Evolutionary conservation across 1,140 invertebrate genomes (phyloP).

Genomic region (Berghia stephanieae): DNA sequence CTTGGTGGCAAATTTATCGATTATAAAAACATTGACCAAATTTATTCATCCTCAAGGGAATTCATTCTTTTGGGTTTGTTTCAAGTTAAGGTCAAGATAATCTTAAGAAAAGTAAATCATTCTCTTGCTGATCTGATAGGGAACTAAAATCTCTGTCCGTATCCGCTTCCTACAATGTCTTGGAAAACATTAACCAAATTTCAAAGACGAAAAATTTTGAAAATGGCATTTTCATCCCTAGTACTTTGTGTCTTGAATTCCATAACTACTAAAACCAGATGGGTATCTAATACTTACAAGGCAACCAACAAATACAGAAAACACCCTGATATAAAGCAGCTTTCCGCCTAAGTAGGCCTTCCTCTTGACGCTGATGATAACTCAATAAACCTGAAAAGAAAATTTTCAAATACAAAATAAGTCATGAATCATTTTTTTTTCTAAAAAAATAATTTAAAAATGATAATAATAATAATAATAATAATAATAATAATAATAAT

Average conservation of each 20-base stretch:
- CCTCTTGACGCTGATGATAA: conserved; percentile 42
- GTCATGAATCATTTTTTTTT: too few relatives aligned
- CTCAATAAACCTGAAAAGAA: conserved; percentile 38
- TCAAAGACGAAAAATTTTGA: not conserved
- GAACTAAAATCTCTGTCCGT: not conserved
- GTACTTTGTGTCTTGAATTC: not conserved
- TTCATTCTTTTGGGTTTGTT: too few relatives aligned
- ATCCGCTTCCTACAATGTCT: not conserved
- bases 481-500: too few relatives aligned
- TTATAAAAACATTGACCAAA: too few relatives aligned
- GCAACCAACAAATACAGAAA: conserved; percentile 43
- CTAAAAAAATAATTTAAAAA: too few relatives aligned
- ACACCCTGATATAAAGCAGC: conserved; percentile 41
- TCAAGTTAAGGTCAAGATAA: too few relatives aligned
- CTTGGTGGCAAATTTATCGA: too few relatives aligned
- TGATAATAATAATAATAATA: too few relatives aligned
- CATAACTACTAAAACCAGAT: not conserved
- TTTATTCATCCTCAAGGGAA: too few relatives aligned
- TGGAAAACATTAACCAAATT: not conserved
- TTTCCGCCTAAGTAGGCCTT: conserved; percentile 36
- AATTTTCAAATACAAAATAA: too few relatives aligned
- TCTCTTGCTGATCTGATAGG: too few relatives aligned
- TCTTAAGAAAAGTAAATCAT: too few relatives aligned
- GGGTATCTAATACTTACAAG: conserved; percentile 35
- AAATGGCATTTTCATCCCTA: not conserved